Evolutionary conservation across 2,888 invertebrate genomes (phyloP).

Genomic region (Amitus sp.): DNA sequence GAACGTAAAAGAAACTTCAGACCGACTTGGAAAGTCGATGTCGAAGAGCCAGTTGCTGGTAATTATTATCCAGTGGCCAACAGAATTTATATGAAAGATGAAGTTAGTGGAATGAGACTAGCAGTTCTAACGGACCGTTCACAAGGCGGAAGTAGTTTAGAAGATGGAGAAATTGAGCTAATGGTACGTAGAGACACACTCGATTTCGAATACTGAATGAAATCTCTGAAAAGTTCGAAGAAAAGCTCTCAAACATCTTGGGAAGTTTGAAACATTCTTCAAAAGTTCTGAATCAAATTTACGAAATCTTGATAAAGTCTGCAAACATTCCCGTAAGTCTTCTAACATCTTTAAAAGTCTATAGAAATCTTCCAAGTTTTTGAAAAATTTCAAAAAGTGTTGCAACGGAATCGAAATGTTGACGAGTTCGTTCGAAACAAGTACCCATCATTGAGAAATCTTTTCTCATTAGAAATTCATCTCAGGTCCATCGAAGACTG

Average conservation of each 20-base stretch:
- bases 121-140: slow-evolving; percentile 78
- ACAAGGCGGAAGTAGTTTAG: slow-evolving; percentile 79
- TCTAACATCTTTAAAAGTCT: too few species aligned
- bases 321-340: too few species aligned
- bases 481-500: slow-evolving; percentile 82
- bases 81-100: slow-evolving; percentile 75
- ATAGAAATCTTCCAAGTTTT: too few species aligned
- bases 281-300: too few species aligned
- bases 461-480: background rate
- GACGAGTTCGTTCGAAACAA: too few species aligned
- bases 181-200: too few species aligned
- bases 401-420: too few species aligned
- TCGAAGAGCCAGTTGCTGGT: slow-evolving; percentile 78
- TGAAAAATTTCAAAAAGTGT: too few species aligned
- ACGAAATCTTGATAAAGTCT: too few species aligned
- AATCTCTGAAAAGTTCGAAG: too few species aligned
- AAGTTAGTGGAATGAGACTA: slow-evolving; percentile 60
- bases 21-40: slow-evolving; percentile 49
- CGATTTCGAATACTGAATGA: background rate
- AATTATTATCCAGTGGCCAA: slow-evolving; percentile 94
- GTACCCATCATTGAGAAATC: background rate
- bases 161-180: slow-evolving; percentile 77
- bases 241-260: too few species aligned
- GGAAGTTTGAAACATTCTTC: too few species aligned
- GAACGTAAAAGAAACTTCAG: slow-evolving; percentile 69